Percentiles rank a stretch among this genome's conserved stretches.
phyloP scores from a whole-genome alignment of 2,888 invertebrate species.

The Acronicta leporina region DNA sequence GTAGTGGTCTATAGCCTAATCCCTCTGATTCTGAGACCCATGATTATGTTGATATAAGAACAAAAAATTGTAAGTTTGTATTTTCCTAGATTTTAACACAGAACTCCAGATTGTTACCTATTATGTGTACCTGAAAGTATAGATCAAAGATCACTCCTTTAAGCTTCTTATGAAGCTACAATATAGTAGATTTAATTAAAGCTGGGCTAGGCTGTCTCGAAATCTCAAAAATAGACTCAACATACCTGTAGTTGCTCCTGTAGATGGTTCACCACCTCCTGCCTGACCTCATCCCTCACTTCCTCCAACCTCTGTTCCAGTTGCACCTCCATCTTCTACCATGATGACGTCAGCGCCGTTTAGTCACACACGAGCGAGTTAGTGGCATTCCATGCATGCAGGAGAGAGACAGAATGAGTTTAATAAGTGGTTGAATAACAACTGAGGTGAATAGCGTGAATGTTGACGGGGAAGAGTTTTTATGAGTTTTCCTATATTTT shows the following conservation, averaged over 20 bases:
- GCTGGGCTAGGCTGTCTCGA: too few species aligned
- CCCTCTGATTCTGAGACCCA: too few species aligned
- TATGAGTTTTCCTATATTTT: neutral
- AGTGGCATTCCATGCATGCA: slow-evolving; percentile 85
- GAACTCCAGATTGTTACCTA: too few species aligned
- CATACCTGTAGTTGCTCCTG: slow-evolving; percentile 93
- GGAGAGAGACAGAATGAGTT: slow-evolving; percentile 69
- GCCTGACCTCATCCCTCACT: slow-evolving; percentile 87
- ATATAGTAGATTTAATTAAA: too few species aligned
- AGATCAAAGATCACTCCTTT: too few species aligned
- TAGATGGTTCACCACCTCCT: slow-evolving; percentile 91
- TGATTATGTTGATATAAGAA: too few species aligned
- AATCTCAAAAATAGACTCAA: slow-evolving; percentile 8
- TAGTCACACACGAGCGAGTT: slow-evolving; percentile 81
- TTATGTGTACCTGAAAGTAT: too few species aligned
- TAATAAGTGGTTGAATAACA: slow-evolving; percentile 51
- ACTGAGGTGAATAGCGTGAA: slow-evolving; percentile 33
- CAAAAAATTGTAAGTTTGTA: too few species aligned
- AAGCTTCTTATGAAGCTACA: too few species aligned
- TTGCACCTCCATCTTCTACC: slow-evolving; percentile 66
- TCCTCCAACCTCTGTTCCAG: slow-evolving; percentile 66
- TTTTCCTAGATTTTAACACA: too few species aligned
- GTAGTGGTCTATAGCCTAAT: too few species aligned
- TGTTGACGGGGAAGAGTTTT: slow-evolving; percentile 8
- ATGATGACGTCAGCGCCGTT: slow-evolving; percentile 55